These are phyloP conservation scores for Pangasius djambal DNA, from an alignment of 2,797 vertebrate species.

Conservation along the genomic window DNA sequence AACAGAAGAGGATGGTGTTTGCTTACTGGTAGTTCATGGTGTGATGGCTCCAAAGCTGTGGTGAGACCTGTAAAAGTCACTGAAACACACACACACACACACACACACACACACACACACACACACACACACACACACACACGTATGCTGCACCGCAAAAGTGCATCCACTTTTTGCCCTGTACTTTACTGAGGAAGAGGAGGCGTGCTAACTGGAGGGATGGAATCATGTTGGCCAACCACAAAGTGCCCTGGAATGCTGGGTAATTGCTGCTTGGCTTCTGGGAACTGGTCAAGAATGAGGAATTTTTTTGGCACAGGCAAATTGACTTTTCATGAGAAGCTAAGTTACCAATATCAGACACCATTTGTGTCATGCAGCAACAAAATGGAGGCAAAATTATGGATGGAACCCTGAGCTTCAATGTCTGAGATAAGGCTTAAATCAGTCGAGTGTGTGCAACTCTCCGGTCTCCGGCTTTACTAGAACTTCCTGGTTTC, in stretches of 20 bases:
- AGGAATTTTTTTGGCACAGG: slow-evolving; percentile 45
- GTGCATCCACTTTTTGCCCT: slow-evolving; percentile 58
- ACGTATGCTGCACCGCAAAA: slow-evolving; percentile 57
- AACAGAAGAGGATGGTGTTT: slow-evolving; percentile 53
- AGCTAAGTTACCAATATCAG: slow-evolving; percentile 39
- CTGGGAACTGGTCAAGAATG: slow-evolving; percentile 55
- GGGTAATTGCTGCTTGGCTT: slow-evolving; percentile 70
- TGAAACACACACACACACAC: slow-evolving; percentile 57
- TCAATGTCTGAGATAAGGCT: background rate
- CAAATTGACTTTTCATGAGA: slow-evolving; percentile 42
- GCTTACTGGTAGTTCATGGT: slow-evolving; percentile 56
- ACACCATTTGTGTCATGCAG: slow-evolving; percentile 22
- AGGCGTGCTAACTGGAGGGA: slow-evolving; percentile 68
- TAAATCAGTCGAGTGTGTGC: background rate
- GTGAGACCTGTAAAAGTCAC: slow-evolving; percentile 41
- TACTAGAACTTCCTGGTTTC: background rate
- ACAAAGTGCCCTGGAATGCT: slow-evolving; percentile 72
- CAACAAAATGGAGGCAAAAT: slow-evolving; percentile 13
- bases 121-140: slow-evolving; percentile 55
- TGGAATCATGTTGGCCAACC: slow-evolving; percentile 72
- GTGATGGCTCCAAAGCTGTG: slow-evolving; percentile 65
- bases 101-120: slow-evolving; percentile 62
- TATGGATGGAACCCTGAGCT: background rate
- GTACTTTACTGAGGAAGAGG: slow-evolving; percentile 55
- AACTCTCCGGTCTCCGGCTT: background rate